Evolutionary conservation across 37 sponge, comb jelly and placozoan species (phyloP), one percentile per base, ranked within the genome.

Genomic region (Petrosia ficiformis): DNA sequence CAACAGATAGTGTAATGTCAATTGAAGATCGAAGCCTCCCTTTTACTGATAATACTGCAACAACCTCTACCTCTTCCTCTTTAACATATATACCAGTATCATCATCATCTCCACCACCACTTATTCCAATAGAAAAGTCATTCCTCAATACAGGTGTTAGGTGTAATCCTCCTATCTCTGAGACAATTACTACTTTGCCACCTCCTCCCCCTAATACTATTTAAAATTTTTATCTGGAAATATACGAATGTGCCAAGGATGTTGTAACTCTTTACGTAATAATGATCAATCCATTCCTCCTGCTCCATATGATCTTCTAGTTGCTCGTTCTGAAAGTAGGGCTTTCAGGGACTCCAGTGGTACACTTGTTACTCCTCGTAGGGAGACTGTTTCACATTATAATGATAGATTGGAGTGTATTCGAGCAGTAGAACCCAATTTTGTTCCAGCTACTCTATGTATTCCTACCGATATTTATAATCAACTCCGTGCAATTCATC

Each of bases 181-280:
- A n/a, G n/a, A n/a, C n/a, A n/a, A n/a, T n/a, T n/a, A n/a, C n/a
- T n/a, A n/a, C n/a, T n/a, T 48, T 48, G 54, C 54, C 54, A 16
- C 16, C 54, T 38, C 32, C 69, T 33, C 36, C 30, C 42, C 22
- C 19, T 30, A 28, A 4, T 40, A n/a, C 24, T 43, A 26, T 72
- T 22, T 75, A 30, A 59, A 60, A n/a, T 26, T 26, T 3, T 25
- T 75, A 19, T 39, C 39, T 5, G 76, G 76, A 0, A 75, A 75
- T 42, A 60, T 75, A 32, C 64, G 76, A n/a, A 42, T 75, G 2
- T 75, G 76, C 61, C 76, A 75, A 59, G 76, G 76, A 1, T 75
- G 76, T 65, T 38, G 64, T 24, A 65, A 65, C 22, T 63, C 39
- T 37, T n/a, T 68, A 3, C 34, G 69, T 37, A 31, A 57, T 29